Conservation (phyloP, 2,888 invertebrate species). For the Neocrepidodera transversa region DNA sequence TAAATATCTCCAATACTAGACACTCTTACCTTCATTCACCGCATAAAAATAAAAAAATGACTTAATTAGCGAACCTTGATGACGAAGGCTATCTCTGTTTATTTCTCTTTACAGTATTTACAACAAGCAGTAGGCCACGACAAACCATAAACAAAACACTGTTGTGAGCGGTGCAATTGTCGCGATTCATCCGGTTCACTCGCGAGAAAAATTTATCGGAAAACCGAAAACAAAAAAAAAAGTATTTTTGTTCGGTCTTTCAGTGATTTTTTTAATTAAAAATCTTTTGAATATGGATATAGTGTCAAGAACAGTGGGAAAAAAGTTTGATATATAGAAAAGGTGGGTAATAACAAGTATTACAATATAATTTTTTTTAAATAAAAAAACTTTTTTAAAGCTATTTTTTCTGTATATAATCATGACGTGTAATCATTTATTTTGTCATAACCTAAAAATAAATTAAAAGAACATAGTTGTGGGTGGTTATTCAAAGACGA, state of each 20-base stretch:
- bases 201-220: conserved; percentile 21
- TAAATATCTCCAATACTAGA: too few species aligned
- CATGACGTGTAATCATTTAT: too few species aligned
- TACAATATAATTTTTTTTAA: too few species aligned
- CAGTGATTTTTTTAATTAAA: neutral
- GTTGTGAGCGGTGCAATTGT: neutral
- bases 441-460: too few species aligned
- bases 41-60: conserved; percentile 10
- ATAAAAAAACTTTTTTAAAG: too few species aligned
- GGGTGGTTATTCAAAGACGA: too few species aligned
- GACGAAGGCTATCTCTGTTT: conserved; percentile 35
- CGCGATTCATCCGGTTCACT: conserved; percentile 11
- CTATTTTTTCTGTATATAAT: too few species aligned
- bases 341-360: too few species aligned
- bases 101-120: conserved; percentile 29
- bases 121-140: conserved; percentile 34
- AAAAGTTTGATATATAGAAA: too few species aligned
- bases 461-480: too few species aligned
- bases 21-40: too few species aligned
- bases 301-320: too few species aligned
- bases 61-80: conserved; percentile 23
- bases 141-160: conserved; percentile 25
- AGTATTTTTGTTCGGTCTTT: neutral
- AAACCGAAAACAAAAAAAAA: neutral
- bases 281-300: neutral